Conservation (phyloP, 2,888 invertebrate species). For the Flexamia atlantica region DNA sequence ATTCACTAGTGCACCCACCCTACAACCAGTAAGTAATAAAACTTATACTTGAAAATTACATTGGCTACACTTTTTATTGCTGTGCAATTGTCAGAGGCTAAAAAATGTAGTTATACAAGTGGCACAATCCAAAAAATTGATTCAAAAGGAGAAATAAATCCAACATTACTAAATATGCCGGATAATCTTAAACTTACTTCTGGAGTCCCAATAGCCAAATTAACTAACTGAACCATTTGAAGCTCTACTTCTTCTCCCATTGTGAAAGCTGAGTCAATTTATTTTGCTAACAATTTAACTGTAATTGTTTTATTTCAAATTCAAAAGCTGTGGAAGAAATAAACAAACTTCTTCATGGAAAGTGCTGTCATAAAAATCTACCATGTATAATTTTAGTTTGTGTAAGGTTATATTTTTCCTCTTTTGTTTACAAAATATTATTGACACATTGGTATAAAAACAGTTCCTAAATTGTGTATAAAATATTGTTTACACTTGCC, state of each 20-base stretch:
- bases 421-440: constrained; percentile 15
- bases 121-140: too few species aligned
- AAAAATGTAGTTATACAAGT: too few species aligned
- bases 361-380: background rate
- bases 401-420: constrained; percentile 28
- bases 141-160: too few species aligned
- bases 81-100: too few species aligned
- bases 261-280: background rate
- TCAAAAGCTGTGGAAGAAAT: background rate
- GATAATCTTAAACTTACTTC: constrained; percentile 24
- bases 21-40: too few species aligned
- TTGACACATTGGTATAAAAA: background rate
- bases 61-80: too few species aligned
- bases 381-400: constrained; percentile 4
- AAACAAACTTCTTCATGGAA: background rate
- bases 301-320: background rate
- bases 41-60: too few species aligned
- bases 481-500: too few species aligned
- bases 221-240: constrained; percentile 22
- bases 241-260: constrained; percentile 19
- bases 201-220: constrained; percentile 30
- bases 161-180: too few species aligned
- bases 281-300: background rate
- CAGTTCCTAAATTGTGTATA: too few species aligned
- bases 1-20: too few species aligned